Evolutionary conservation across 1,140 invertebrate species (phyloP).

Genomic region (Pteromalus puparum): DNA sequence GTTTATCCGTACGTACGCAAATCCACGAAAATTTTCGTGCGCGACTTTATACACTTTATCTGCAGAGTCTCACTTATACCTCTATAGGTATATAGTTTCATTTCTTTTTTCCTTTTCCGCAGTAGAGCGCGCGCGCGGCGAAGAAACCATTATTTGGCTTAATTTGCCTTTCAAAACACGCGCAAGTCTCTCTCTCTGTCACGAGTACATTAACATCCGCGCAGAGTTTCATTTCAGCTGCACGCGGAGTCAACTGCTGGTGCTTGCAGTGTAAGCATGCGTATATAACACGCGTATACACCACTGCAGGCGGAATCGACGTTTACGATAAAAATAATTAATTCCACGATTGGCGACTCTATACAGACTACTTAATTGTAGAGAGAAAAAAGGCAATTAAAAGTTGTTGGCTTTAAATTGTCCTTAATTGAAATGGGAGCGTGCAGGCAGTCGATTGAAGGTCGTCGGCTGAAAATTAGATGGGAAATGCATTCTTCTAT

Average conservation of each 20-base stretch:
- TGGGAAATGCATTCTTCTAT: neutral
- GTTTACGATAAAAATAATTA: neutral
- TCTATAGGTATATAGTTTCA: too few species aligned
- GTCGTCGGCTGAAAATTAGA: neutral
- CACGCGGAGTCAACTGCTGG: neutral
- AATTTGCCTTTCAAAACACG: too few species aligned
- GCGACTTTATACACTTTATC: too few species aligned
- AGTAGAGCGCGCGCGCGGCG: too few species aligned
- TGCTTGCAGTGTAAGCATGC: too few species aligned
- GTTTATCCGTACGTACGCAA: too few species aligned
- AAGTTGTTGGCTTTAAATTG: slow-evolving; percentile 34
- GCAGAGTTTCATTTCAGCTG: neutral
- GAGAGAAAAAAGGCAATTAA: slow-evolving; percentile 27
- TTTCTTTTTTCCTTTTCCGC: too few species aligned
- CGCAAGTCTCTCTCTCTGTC: too few species aligned
- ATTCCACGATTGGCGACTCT: slow-evolving; percentile 1
- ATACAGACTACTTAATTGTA: neutral
- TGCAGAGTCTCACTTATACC: too few species aligned
- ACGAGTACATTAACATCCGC: neutral
- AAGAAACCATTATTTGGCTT: too few species aligned
- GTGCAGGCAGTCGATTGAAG: slow-evolving; percentile 23
- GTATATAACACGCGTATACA: too few species aligned
- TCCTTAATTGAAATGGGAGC: slow-evolving; percentile 44
- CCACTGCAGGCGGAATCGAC: neutral
- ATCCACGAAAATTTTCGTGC: too few species aligned